A percentile compares a stretch with the other conserved stretches of the same genome.
phyloP scores from a whole-genome alignment of 2,888 invertebrate genomes.

The Pyrgus malvae region DNA sequence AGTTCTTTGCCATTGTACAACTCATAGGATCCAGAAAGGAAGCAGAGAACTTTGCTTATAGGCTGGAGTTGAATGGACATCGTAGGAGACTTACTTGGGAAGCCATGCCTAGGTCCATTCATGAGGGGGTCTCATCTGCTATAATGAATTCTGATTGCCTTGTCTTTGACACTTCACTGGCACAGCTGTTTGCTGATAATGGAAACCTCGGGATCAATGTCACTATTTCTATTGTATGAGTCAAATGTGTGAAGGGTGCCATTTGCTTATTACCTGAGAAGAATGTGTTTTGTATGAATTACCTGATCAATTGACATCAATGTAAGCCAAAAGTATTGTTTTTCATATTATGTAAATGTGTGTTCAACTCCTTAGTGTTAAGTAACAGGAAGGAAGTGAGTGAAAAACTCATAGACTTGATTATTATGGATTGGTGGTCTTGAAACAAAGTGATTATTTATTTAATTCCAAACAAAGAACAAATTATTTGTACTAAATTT shows the following conservation, averaged over 20 bases:
- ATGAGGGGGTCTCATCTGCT: slow-evolving; percentile 98
- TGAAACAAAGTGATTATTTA: slow-evolving; percentile 60
- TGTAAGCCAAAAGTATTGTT: slow-evolving; percentile 68
- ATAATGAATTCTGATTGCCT: slow-evolving; percentile 99
- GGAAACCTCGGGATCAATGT: slow-evolving; percentile 99
- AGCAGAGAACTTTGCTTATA: slow-evolving; percentile 99
- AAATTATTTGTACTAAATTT: slow-evolving; percentile 46
- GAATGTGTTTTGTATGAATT: slow-evolving; percentile 25
- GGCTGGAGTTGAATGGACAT: slow-evolving; percentile 97
- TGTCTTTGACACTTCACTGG: slow-evolving; percentile 98
- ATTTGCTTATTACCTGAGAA: slow-evolving; percentile 14
- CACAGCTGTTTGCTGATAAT: slow-evolving; percentile 99
- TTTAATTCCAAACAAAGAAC: slow-evolving; percentile 70
- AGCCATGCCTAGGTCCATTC: slow-evolving; percentile 98
- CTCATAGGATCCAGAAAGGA: slow-evolving; percentile 99
- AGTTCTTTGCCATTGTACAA: slow-evolving; percentile 99
- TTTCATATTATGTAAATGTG: slow-evolving; percentile 63
- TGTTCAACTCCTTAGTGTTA: slow-evolving; percentile 71
- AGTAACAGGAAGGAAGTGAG: slow-evolving; percentile 50
- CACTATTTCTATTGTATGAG: slow-evolving; percentile 96
- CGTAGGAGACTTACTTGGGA: slow-evolving; percentile 98
- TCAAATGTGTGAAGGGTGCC: slow-evolving; percentile 20
- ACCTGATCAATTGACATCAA: slow-evolving; percentile 53
- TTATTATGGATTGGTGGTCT: slow-evolving; percentile 48
- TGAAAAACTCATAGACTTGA: background rate